Conservation (phyloP, 2,113 vertebrate genomes). For the Neodontobutis hainanensis region DNA sequence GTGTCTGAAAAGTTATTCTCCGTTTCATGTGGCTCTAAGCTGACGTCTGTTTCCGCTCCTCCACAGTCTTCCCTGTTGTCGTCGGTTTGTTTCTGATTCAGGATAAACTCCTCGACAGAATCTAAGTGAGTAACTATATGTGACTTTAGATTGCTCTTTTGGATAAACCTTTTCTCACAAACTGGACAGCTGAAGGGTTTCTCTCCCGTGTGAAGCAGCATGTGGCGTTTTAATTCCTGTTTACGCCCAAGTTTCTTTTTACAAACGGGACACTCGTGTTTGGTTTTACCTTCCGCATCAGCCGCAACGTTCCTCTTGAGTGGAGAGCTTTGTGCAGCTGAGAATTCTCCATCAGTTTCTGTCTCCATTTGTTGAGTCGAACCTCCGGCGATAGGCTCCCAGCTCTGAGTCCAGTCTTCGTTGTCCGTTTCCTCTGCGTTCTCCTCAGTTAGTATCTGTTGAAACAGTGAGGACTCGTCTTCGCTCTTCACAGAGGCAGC, state of each 20-base stretch:
- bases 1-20: background rate
- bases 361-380: background rate
- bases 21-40: background rate
- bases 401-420: background rate
- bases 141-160: constrained; percentile 1
- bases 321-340: too few relatives aligned
- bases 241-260: background rate
- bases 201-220: constrained; percentile 6
- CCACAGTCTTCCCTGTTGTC: background rate
- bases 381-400: background rate
- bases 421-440: background rate
- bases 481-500: constrained; percentile 4
- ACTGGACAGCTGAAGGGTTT: constrained; percentile 7
- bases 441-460: background rate
- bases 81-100: background rate
- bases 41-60: background rate
- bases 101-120: background rate
- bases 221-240: constrained; percentile 3
- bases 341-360: background rate
- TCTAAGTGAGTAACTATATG: background rate
- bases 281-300: background rate
- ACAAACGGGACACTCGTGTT: constrained; percentile 1
- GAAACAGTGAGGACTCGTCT: background rate
- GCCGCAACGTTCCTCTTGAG: too few relatives aligned
- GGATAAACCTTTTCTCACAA: background rate